These are phyloP conservation scores for Sander vitreus DNA, from an alignment of 2,113 vertebrate species.

Conservation along the genomic window DNA sequence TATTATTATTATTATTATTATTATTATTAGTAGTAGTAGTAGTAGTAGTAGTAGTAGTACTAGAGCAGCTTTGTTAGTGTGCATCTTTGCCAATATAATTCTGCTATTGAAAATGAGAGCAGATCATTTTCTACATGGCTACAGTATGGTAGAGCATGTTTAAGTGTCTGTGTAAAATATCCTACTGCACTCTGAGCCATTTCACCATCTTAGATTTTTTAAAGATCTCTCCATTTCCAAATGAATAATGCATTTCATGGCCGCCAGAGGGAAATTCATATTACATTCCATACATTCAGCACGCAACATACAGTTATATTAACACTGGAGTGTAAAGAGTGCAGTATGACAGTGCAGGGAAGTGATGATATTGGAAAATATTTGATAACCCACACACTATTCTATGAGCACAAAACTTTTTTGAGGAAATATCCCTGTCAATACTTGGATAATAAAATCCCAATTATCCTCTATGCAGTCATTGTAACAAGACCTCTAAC, in stretches of 20 bases:
- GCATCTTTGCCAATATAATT: background rate
- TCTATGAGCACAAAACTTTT: background rate
- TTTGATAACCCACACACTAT: conserved; percentile 4
- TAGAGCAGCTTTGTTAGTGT: background rate
- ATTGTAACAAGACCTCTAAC: background rate
- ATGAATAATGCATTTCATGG: conserved; percentile 69
- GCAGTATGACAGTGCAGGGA: background rate
- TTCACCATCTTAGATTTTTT: conserved; percentile 52
- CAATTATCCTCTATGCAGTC: background rate
- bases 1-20: background rate
- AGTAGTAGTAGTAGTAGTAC: background rate
- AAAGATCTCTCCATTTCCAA: conserved; percentile 50
- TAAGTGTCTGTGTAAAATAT: conserved; percentile 56
- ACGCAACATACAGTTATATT: conserved; percentile 31
- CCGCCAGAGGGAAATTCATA: conserved; percentile 42
- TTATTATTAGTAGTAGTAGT: background rate
- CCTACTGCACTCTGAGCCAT: conserved; percentile 36
- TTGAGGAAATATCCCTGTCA: background rate
- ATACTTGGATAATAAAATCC: background rate
- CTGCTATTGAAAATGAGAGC: conserved; percentile 4
- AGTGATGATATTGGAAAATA: conserved; percentile 16
- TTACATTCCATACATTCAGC: conserved; percentile 46
- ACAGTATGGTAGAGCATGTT: conserved; percentile 6
- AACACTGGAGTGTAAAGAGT: conserved; percentile 26
- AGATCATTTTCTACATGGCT: conserved; percentile 20